Conservation (phyloP, 2,113 vertebrate species). For the Taxidea taxus region DNA sequence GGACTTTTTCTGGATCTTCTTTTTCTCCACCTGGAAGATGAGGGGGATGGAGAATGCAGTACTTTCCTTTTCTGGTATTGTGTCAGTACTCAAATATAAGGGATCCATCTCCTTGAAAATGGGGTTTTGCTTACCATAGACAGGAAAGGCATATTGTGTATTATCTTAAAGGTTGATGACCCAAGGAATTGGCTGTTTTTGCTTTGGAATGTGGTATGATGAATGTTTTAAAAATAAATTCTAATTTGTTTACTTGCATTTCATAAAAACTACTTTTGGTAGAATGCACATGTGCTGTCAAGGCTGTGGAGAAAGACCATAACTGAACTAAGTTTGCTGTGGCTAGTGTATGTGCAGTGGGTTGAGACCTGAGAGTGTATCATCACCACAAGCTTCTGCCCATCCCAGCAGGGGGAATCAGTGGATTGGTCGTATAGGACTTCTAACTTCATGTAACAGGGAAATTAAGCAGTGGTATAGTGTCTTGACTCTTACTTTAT, state of each 20-base stretch:
- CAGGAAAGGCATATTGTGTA: background rate
- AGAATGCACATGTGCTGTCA: background rate
- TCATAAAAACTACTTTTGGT: background rate
- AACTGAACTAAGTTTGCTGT: background rate
- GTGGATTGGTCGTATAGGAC: background rate
- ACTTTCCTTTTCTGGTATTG: background rate
- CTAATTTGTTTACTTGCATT: background rate
- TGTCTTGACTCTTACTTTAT: background rate
- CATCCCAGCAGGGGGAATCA: background rate
- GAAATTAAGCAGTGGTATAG: background rate
- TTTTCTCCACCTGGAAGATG: background rate
- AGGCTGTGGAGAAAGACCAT: background rate
- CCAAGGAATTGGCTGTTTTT: background rate
- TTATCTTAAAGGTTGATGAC: background rate
- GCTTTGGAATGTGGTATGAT: background rate
- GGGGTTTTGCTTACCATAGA: background rate
- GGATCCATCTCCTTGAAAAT: conserved; percentile 10
- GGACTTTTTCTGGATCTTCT: background rate
- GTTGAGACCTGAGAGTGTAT: background rate
- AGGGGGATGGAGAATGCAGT: background rate
- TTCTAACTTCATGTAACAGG: background rate
- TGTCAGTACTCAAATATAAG: background rate
- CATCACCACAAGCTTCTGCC: background rate
- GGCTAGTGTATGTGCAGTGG: background rate
- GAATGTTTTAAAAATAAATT: background rate